Conservation (phyloP, 2,797 vertebrate genomes). For the Hephaestus fuliginosus region DNA sequence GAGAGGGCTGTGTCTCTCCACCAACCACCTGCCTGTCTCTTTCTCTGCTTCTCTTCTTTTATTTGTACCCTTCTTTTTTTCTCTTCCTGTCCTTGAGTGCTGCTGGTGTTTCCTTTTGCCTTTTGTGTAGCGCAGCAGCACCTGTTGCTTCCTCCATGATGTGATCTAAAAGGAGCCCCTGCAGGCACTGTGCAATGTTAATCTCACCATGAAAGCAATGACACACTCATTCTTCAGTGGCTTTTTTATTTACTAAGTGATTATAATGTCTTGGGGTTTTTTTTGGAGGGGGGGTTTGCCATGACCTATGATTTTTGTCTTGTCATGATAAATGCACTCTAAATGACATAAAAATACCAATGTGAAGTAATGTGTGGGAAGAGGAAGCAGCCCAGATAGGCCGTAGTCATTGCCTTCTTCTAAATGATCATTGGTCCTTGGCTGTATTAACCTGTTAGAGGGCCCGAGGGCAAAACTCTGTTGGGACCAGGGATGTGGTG, state of each 20-base stretch:
- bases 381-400: background rate
- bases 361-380: too few relatives aligned
- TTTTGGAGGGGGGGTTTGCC: background rate
- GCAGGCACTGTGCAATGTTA: conserved; percentile 35
- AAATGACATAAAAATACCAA: background rate
- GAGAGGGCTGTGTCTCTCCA: conserved; percentile 60
- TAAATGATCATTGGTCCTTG: background rate
- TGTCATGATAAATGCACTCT: background rate
- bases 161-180: conserved; percentile 72
- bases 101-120: conserved; percentile 67
- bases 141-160: conserved; percentile 75
- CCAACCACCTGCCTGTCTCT: conserved; percentile 53
- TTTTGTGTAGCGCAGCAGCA: conserved; percentile 70
- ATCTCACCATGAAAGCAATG: conserved; percentile 63
- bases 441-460: background rate
- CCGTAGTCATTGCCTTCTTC: background rate
- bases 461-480: too few relatives aligned
- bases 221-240: conserved; percentile 29
- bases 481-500: background rate
- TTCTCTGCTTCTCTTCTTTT: conserved; percentile 42
- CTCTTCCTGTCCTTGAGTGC: conserved; percentile 61
- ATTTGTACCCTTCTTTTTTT: conserved; percentile 39
- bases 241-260: conserved; percentile 24
- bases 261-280: background rate
- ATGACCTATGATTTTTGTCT: background rate